These are phyloP conservation scores for Anguilla anguilla DNA, from an alignment of 2,797 vertebrate species.

Conservation along the genomic window DNA sequence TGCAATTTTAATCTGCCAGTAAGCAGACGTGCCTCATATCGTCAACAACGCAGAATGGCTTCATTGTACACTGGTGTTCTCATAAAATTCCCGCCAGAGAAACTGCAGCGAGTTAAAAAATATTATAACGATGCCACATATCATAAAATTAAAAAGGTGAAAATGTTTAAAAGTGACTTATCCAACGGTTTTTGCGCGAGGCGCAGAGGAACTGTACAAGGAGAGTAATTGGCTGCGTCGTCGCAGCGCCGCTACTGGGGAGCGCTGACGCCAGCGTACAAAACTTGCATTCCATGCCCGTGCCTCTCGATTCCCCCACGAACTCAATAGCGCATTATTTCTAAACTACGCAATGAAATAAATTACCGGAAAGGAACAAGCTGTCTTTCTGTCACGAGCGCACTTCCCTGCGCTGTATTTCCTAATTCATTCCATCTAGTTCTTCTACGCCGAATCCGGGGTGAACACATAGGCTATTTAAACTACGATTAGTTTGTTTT, in stretches of 20 bases:
- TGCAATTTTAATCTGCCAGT: slow-evolving; percentile 19
- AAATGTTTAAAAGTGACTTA: not conserved
- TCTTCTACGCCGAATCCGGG: not conserved
- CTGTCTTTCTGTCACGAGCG: not conserved
- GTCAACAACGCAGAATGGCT: not conserved
- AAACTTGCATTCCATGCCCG: slow-evolving; percentile 31
- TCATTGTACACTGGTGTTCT: not conserved
- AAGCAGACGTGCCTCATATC: not conserved
- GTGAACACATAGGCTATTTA: not conserved
- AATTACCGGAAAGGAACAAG: slow-evolving; percentile 12
- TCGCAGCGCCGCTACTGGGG: slow-evolving; percentile 41
- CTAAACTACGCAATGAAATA: slow-evolving; percentile 5
- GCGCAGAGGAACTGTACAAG: not conserved
- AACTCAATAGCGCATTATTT: not conserved
- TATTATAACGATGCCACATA: not conserved
- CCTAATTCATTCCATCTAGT: not conserved
- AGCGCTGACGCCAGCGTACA: slow-evolving; percentile 41
- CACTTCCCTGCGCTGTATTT: not conserved
- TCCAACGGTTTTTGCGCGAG: not conserved
- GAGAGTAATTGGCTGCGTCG: slow-evolving; percentile 16
- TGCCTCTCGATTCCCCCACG: not conserved
- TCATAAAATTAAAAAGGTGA: not conserved
- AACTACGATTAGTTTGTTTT: slow-evolving; percentile 14
- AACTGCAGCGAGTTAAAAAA: not conserved
- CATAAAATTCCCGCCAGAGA: not conserved